Evolutionary conservation across 2,888 invertebrate species (phyloP).

Genomic region (Ganaspis brasiliensis): DNA sequence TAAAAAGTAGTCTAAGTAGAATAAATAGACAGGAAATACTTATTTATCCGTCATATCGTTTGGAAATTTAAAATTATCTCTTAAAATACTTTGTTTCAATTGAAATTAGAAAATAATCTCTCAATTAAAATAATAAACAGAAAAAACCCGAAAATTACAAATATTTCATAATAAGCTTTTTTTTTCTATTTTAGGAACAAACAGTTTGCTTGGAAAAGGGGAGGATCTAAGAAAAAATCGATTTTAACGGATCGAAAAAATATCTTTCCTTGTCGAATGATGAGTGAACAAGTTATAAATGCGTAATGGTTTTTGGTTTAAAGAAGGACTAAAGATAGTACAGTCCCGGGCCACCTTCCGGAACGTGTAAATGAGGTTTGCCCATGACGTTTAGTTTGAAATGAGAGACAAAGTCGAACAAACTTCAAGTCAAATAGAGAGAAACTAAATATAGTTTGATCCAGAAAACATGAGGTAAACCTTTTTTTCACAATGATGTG

Average conservation of each 20-base stretch:
- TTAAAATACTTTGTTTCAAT: not conserved
- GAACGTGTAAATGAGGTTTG: slow-evolving; percentile 62
- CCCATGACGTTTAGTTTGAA: slow-evolving; percentile 32
- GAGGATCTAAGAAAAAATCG: not conserved
- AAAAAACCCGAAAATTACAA: not conserved
- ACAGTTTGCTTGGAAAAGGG: slow-evolving; percentile 4
- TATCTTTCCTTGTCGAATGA: not conserved
- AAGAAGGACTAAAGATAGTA: slow-evolving; percentile 63
- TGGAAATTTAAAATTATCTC: slow-evolving; percentile 3
- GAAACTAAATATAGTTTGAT: slow-evolving; percentile 71
- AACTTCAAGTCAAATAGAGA: slow-evolving; percentile 55
- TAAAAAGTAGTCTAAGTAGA: slow-evolving; percentile 15
- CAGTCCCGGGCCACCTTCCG: slow-evolving; percentile 52
- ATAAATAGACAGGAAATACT: not conserved
- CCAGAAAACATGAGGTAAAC: slow-evolving; percentile 66
- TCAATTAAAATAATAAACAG: no score
- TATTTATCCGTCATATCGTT: not conserved
- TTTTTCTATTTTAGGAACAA: slow-evolving; percentile 2
- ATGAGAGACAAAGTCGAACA: slow-evolving; percentile 57
- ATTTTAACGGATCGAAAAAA: not conserved
- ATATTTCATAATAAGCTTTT: not conserved
- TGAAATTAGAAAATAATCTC: not conserved
- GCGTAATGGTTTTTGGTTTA: slow-evolving; percentile 32
- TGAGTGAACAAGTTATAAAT: not conserved
- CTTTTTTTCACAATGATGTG: slow-evolving; percentile 50